Percentiles rank a stretch among this genome's conserved stretches.
phyloP scores from a whole-genome alignment of 1,140 invertebrate genomes.

The Leptinotarsa lineolata region DNA sequence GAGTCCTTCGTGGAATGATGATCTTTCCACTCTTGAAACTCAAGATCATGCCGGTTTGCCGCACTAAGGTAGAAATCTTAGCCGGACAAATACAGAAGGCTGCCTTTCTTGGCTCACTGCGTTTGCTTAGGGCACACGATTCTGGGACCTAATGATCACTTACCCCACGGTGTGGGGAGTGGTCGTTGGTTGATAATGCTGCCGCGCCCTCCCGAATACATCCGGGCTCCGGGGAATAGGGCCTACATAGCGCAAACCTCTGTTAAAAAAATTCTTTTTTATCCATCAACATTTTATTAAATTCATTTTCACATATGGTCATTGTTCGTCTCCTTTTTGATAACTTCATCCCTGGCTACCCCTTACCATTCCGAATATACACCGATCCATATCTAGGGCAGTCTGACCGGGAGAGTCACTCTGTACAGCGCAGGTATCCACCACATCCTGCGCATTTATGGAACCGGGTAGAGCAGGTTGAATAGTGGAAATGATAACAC shows the following conservation, averaged over 20 bases:
- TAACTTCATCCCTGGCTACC: neutral
- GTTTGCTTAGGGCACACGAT: too few species aligned
- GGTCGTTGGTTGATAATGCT: too few species aligned
- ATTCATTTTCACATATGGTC: neutral
- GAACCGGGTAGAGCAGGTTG: neutral
- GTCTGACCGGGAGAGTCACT: neutral
- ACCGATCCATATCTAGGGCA: constrained; percentile 7
- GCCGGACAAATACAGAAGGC: neutral
- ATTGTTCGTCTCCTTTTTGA: neutral
- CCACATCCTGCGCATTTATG: neutral
- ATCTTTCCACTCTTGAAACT: too few species aligned
- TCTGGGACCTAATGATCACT: too few species aligned
- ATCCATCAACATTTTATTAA: neutral
- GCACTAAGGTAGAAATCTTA: too few species aligned
- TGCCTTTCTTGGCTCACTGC: neutral
- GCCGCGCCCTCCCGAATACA: too few species aligned
- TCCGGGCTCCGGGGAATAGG: too few species aligned
- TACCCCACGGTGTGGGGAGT: too few species aligned
- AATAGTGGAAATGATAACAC: neutral
- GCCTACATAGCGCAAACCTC: too few species aligned
- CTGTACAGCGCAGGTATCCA: neutral
- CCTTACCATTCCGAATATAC: neutral
- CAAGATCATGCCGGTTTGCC: too few species aligned
- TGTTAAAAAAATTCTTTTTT: neutral
- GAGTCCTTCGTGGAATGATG: too few species aligned